Base-by-base conservation (phyloP, 2,797 vertebrate genomes). In the Taenioides sp. region DNA sequence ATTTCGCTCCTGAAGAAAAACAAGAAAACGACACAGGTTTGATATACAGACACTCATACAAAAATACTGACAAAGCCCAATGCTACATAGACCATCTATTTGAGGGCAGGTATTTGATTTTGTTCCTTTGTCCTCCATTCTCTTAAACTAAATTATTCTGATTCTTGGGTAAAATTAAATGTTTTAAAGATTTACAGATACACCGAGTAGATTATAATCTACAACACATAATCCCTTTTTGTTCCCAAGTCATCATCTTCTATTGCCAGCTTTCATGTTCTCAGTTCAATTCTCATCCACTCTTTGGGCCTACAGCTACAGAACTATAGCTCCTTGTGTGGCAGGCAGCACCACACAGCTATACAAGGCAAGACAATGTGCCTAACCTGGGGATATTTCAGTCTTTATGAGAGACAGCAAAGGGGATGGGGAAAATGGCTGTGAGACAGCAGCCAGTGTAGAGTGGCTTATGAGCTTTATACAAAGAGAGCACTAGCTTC, bases 1-100 rank as follows among this genome's bases (percentile, higher is more conserved):
- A 84, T 95, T 95, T 80, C 94, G 81, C 60, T 95, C 94, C 94
- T 95, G 67, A 58, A 22, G n/a, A 68, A 27, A 75, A 1, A 65
- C 66, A 5, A 37, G 25, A 65, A 67, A 2, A 17, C 20, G 12
- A 37, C n/a, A 14, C 28, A 9, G 1, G 6, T 65, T n/a, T 25
- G 7, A 55, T 43, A 7, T 11, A 28, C 57, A 59, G 25, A 31
- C 57, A 59, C 11, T 43, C 40, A 47, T 16, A 47, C 43, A 3
- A 59, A 18, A 7, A 28, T 5, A 17, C 1, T 11, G n/a, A 61
- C 61, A 54, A 5, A 25, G 11, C 58, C 12, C 0, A 25, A 64
- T 18, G 58, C 16, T 16, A 16, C 11, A 4, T 4, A 57, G 9
- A 72, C 9, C n/a, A 59, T 28, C 23, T 17, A 27, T 28, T 17